Evolutionary conservation across 2,113 vertebrate genomes (phyloP).

Genomic region (Anseranas semipalmata): DNA sequence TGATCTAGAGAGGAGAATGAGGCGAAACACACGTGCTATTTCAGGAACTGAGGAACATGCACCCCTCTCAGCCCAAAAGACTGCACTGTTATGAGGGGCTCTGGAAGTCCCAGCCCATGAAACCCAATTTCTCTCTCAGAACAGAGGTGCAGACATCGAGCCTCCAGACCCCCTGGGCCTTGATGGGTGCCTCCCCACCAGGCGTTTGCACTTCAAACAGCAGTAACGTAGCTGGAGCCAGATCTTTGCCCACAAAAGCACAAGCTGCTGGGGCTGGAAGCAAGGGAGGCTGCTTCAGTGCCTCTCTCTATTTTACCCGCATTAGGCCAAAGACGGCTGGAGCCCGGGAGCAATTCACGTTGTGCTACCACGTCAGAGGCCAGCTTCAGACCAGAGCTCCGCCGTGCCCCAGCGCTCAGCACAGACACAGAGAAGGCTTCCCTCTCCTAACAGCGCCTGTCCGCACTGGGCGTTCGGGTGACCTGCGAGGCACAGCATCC

Average conservation of each 20-base stretch:
- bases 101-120: neutral
- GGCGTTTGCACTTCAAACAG: neutral
- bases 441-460: neutral
- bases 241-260: neutral
- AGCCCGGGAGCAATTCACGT: neutral
- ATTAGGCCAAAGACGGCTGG: neutral
- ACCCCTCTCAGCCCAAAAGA: neutral
- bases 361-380: neutral
- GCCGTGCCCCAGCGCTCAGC: neutral
- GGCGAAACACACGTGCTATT: fast-evolving
- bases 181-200: neutral
- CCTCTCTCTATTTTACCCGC: neutral
- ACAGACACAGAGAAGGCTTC: neutral
- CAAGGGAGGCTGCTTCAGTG: neutral
- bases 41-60: neutral
- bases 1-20: neutral
- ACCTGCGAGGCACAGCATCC: neutral
- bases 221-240: neutral
- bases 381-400: neutral
- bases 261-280: neutral
- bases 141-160: neutral
- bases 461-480: neutral
- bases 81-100: neutral
- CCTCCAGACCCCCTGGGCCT: neutral
- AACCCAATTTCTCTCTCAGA: neutral